These are phyloP conservation scores for Antitype chi DNA, from an alignment of 2,888 invertebrate species.

Conservation along the genomic window DNA sequence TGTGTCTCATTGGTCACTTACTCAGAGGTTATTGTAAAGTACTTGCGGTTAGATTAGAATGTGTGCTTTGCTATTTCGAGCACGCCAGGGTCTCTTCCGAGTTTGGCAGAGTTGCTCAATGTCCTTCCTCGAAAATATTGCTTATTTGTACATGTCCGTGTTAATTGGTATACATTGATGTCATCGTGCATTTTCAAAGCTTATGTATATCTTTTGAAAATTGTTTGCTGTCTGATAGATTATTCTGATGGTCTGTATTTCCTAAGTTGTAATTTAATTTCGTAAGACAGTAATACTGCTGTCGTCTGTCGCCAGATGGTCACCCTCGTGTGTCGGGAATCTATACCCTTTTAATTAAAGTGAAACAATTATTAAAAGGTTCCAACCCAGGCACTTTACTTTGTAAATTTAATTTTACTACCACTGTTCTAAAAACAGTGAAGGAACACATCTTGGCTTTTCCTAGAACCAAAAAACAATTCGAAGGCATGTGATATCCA, in stretches of 20 bases:
- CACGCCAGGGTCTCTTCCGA: constrained; percentile 75
- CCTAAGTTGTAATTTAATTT: constrained; percentile 5
- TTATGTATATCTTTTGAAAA: constrained; percentile 1
- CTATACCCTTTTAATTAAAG: constrained; percentile 33
- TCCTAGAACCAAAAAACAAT: no score
- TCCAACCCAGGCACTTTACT: no score
- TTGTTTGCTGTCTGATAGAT: neutral
- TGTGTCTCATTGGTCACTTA: constrained; percentile 36
- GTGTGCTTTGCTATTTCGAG: constrained; percentile 69
- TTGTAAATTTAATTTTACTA: no score
- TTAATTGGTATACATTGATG: constrained; percentile 64
- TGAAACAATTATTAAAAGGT: neutral
- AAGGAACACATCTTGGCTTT: no score
- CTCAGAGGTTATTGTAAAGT: constrained; percentile 40
- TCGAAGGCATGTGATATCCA: no score
- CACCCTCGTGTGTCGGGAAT: constrained; percentile 7
- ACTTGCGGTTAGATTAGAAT: constrained; percentile 62
- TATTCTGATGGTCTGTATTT: neutral
- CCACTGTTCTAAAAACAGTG: no score
- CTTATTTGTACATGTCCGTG: constrained; percentile 57
- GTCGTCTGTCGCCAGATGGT: constrained; percentile 26
- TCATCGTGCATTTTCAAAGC: constrained; percentile 51
- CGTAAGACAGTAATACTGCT: neutral
- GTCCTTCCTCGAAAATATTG: constrained; percentile 62
- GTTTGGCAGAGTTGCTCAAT: constrained; percentile 62